Base-by-base conservation (phyloP, 2,888 invertebrate species). In the Mimumesa dahlbomi region DNA sequence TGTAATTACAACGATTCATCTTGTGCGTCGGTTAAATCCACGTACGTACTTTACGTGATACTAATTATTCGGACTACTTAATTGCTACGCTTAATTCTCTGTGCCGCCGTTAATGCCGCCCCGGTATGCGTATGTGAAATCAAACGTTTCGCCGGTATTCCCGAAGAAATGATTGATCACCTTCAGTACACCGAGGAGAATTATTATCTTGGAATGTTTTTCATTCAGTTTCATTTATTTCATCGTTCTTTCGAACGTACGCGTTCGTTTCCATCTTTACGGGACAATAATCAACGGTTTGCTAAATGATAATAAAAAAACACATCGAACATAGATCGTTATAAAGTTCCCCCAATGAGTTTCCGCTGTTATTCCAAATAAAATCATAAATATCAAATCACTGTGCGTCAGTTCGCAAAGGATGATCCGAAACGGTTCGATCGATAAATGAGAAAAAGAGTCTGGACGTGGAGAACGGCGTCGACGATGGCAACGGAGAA, bases 1-100 rank as follows among this genome's bases (percentile, higher is more conserved):
- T 77, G 74, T 77, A 77, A 77, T 77, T 75, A 75, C 69, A 63
- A n/a, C 72, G 68, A 77, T 77, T 75, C 61, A 77, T 77, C 77
- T 69, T 65, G 36, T 63, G 68, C 42, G 50, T 22, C 45, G 64
- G 36, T 62, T 72, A 77, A 77, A 67, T 63, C 66, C 59, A 43
- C 59, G 54, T 34, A 7, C 25, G 4, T 5, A 5, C 25, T 53
- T 56, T 68, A 58, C 67, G 74, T 49, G 73, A 73, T 69, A 48
- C 46, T 69, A 65, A 77, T 77, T 69, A 77, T 57, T 43, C 66
- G 50, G 59, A 61, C 63, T 46, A 52, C 58, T 66, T 75, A 76
- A 73, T 75, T 68, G 49, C 63, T 19, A 21, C 29, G 56, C 58
- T 66, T 64, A 57, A 77, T 72, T 77, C 46, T 63, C 63, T 53